Evolutionary conservation across 2,888 invertebrate genomes (phyloP), one percentile per base, ranked within the genome.

Genomic region (Eudasyphora cyanicolor): DNA sequence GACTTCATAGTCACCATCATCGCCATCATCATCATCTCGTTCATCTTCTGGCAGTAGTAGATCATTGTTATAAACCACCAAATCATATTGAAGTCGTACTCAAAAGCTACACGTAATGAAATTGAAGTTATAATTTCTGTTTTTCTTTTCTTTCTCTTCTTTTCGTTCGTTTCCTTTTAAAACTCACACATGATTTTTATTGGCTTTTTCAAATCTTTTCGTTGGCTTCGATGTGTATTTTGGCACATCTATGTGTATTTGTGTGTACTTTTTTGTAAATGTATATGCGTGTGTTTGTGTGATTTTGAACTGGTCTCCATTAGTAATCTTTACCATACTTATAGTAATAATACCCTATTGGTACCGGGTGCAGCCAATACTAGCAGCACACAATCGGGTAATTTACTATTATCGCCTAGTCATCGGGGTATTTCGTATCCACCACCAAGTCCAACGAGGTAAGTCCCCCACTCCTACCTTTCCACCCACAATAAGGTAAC

Each of bases 391-490:
- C 91, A 91, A 87, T 91, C 91, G 87, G 91, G 90, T 87, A 92
- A 89, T 89, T 90, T 91, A 89, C 91, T 93, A 87, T 89, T 93
- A 87, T 94, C 93, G 89, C 94, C 95, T 10, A 94, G 94, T 87
- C 94, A 94, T 88, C 93, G 95, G 87, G 97, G 96, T 82, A 95
- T 95, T 82, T 96, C 96, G 85, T 97, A 97, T 91, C 97, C 97
- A 76, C 97, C 97, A 7, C 96, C 96, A 27, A 97, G 96, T 86
- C 97, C 94, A 78, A 93, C 94, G 81, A 91, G 92, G 92, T 92
- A 89, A 91, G 90, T 88, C n/a, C n/a, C n/a, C n/a, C n/a, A n/a
- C n/a, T n/a, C n/a, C 49, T 19, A 17, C 49, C 3, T 19, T 14
- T 42, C 1, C 29, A 35, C 8, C 10, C 45, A 29, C 17, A 19